phyloP scores from a whole-genome alignment of 2,797 vertebrate species.

The Gymnoscopelus microlampas region DNA sequence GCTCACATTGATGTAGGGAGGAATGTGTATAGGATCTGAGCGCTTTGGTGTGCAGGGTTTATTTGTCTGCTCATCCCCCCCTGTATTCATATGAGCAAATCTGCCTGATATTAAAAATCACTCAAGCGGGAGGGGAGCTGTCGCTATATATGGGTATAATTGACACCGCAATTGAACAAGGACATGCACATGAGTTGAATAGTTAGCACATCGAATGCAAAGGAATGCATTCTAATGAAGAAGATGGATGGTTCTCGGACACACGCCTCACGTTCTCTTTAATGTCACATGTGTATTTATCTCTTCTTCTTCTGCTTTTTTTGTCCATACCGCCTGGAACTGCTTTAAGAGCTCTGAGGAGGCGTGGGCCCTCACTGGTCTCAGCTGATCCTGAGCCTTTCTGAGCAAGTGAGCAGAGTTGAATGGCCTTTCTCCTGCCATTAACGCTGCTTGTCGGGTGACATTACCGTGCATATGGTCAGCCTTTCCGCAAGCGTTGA shows the following conservation, averaged over 20 bases:
- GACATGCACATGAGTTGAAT: constrained; percentile 36
- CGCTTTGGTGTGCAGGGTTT: constrained; percentile 41
- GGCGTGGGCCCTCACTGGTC: neutral
- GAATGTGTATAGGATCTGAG: constrained; percentile 34
- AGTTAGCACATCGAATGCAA: constrained; percentile 45
- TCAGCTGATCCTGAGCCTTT: constrained; percentile 17
- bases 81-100: constrained; percentile 27
- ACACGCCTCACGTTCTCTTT: neutral
- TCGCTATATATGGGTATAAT: constrained; percentile 46
- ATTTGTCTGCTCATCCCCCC: constrained; percentile 36
- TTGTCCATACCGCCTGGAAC: constrained; percentile 41
- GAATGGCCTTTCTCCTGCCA: constrained; percentile 66
- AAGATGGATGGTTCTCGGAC: constrained; percentile 26
- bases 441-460: constrained; percentile 66
- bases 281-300: neutral
- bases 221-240: constrained; percentile 30
- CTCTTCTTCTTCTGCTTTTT: constrained; percentile 30
- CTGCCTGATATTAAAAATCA: constrained; percentile 43
- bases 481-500: constrained; percentile 67
- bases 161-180: constrained; percentile 45
- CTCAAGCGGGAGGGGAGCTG: constrained; percentile 32
- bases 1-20: constrained; percentile 49
- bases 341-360: constrained; percentile 39
- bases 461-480: constrained; percentile 76
- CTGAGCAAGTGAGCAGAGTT: constrained; percentile 58